Evolutionary conservation across 2,797 vertebrate genomes (phyloP), one percentile per base, ranked within the genome.

Genomic region (Sebastes hubbsi): DNA sequence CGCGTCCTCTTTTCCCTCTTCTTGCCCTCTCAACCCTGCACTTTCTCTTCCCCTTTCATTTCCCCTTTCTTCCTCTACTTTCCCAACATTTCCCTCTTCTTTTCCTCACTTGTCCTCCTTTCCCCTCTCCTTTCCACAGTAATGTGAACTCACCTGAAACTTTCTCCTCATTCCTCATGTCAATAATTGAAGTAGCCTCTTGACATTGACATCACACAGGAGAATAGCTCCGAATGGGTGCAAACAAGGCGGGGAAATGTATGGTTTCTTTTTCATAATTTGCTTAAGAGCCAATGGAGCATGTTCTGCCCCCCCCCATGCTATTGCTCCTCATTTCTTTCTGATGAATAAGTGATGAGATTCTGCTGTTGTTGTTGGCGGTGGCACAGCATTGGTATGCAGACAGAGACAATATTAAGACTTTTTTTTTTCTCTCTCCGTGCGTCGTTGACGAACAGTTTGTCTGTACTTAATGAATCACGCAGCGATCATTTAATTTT

Each of bases 391-490:
- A 87, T 85, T 62, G 29, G 80, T 68, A 86, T 80, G 79, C 86
- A 88, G 81, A 80, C 58, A 16, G 74, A 83, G 77, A 74, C n/a
- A 75, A 84, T 72, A 64, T 38, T 25, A 67, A 72, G 52, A 46
- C 1, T 5, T 18, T 29, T 81, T 80, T 84, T 59, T 27, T 58
- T 8, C 11, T 7, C 12, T 24, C 27, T 64, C 32, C 11, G 20
- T 24, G 59, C 27, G 14, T 49, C 72, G 61, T 38, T 87, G 80
- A 82, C 5, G n/a, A 90, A 85, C 74, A 80, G 66, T 87, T 86
- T 77, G 79, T 84, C 83, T 87, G 69, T 55, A 77, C 68, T 81
- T 80, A 89, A 91, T 92, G 86, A 92, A 92, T 93, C 88, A 85
- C 74, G 2, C 77, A 24, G 74, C 13, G 6, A 86, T 92, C 88